Percentiles rank a stretch among this genome's conserved stretches.
phyloP scores from a whole-genome alignment of 2,888 invertebrate genomes.

The Coenonympha arcania region DNA sequence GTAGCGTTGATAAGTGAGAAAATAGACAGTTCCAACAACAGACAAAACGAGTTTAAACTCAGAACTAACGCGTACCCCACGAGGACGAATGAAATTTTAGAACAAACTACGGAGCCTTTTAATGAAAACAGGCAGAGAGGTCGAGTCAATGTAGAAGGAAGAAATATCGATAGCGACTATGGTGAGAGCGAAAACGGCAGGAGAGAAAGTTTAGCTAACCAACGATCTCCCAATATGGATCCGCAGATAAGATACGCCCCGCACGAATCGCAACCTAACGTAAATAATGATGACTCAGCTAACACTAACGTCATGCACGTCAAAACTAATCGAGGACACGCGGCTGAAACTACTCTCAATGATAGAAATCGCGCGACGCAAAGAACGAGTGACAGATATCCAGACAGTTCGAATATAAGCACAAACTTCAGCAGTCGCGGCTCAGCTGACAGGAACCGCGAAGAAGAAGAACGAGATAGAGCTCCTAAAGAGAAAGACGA shows the following conservation, averaged over 20 bases:
- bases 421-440: background rate
- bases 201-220: background rate
- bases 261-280: background rate
- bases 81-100: background rate
- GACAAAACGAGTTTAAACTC: conserved; percentile 1
- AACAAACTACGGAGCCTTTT: background rate
- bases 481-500: conserved; percentile 5
- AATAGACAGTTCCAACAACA: conserved; percentile 2
- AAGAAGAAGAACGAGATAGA: background rate
- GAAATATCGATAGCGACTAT: background rate
- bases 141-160: background rate
- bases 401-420: background rate
- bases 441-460: background rate
- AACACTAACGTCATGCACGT: background rate
- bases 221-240: background rate
- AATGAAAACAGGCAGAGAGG: background rate
- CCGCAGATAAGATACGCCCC: background rate
- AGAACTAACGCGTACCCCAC: conserved; percentile 6
- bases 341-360: background rate
- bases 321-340: background rate
- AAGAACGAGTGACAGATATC: background rate
- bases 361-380: background rate
- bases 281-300: background rate
- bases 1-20: conserved; percentile 1
- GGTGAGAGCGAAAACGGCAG: background rate